Conservation (phyloP, 2,113 vertebrate genomes). For the Cyprinodon variegatus region DNA sequence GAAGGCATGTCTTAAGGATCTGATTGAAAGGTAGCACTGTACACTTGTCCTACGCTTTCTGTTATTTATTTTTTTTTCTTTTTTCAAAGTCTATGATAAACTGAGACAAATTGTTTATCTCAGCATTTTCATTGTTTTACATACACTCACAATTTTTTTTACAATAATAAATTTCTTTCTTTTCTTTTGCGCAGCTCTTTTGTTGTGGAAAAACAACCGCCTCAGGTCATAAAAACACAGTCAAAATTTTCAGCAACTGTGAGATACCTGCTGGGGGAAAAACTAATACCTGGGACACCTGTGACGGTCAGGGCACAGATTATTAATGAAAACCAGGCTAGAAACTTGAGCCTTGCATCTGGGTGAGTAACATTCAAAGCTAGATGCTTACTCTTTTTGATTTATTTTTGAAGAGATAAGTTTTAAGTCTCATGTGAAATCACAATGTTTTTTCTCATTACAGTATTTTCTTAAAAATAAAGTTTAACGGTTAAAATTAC, state of each 20-base stretch:
- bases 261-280: conserved; percentile 89
- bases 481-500: too few relatives aligned
- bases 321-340: conserved; percentile 92
- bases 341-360: conserved; percentile 66
- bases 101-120: neutral
- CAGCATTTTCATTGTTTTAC: neutral
- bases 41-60: neutral
- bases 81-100: neutral
- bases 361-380: conserved; percentile 57
- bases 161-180: neutral
- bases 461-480: too few relatives aligned
- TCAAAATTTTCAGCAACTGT: conserved; percentile 93
- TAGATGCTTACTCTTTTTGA: neutral
- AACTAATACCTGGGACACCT: conserved; percentile 83
- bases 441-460: too few relatives aligned
- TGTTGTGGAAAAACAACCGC: conserved; percentile 94
- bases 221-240: conserved; percentile 96
- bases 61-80: neutral
- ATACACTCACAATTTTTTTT: neutral
- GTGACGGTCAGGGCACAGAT: conserved; percentile 88
- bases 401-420: neutral
- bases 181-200: conserved; percentile 81
- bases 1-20: conserved; percentile 75
- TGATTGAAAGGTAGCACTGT: conserved; percentile 86
- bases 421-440: too few relatives aligned